Percentiles rank a stretch among this genome's conserved stretches.
These are phyloP conservation scores for Campoplex capitator DNA, from an alignment of 2,888 invertebrate species.

Conservation along the genomic window DNA sequence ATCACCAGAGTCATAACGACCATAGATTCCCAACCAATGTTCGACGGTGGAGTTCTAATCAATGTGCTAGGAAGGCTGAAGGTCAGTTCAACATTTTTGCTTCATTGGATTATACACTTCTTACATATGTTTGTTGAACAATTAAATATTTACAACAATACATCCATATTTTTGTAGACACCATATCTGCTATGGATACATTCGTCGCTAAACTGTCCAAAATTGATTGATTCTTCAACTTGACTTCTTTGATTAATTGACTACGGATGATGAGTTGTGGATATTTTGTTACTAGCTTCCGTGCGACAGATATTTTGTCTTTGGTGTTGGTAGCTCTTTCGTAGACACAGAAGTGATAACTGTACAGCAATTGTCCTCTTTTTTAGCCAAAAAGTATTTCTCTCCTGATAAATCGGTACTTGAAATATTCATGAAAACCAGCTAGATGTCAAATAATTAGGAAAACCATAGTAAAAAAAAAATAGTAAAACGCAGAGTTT, in stretches of 20 bases:
- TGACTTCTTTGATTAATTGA: neutral
- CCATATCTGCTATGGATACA: neutral
- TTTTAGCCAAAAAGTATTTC: neutral
- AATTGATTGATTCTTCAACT: neutral
- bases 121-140: neutral
- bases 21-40: constrained; percentile 99
- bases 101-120: neutral
- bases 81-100: constrained; percentile 86
- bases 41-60: constrained; percentile 98
- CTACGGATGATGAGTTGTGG: neutral
- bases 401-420: neutral
- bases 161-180: neutral
- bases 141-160: neutral
- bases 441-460: neutral
- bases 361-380: neutral
- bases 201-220: neutral
- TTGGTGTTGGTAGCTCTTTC: neutral
- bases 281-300: neutral
- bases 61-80: constrained; percentile 98
- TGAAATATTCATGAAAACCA: neutral
- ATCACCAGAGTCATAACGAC: constrained; percentile 96
- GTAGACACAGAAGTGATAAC: neutral
- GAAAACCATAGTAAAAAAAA: constrained; percentile 58
- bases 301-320: neutral
- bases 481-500: constrained; percentile 75